These are phyloP conservation scores for Charaxes varanes DNA, from an alignment of 1,140 invertebrate species.

Conservation along the genomic window DNA sequence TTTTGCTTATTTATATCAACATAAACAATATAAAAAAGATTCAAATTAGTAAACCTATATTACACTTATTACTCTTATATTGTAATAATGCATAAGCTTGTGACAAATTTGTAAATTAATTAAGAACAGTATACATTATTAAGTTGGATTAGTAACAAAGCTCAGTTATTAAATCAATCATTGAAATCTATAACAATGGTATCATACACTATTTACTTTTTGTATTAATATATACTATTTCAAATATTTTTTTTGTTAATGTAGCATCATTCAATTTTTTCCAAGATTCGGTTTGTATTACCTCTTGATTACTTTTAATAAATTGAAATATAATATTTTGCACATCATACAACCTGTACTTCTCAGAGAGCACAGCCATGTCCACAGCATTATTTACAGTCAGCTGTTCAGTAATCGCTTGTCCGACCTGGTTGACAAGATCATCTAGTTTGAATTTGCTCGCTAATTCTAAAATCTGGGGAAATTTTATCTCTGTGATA, in stretches of 20 bases:
- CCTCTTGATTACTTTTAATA: slow-evolving; percentile 37
- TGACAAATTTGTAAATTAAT: too few relatives aligned
- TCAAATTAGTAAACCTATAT: too few relatives aligned
- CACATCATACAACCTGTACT: slow-evolving; percentile 37
- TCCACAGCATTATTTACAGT: slow-evolving; percentile 44
- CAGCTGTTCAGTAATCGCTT: slow-evolving; percentile 31
- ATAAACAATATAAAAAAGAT: too few relatives aligned
- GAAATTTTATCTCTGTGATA: slow-evolving; percentile 27
- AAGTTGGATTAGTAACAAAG: too few relatives aligned
- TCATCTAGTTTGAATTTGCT: slow-evolving; percentile 38
- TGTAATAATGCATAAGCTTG: too few relatives aligned
- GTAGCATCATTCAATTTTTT: slow-evolving; percentile 40
- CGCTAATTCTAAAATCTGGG: slow-evolving; percentile 34
- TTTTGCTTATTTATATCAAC: too few relatives aligned
- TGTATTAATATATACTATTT: slow-evolving; percentile 11
- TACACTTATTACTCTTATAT: too few relatives aligned
- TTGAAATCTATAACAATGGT: too few relatives aligned
- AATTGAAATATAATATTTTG: slow-evolving; percentile 34
- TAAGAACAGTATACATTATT: too few relatives aligned
- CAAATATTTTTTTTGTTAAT: slow-evolving; percentile 44
- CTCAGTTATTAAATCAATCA: too few relatives aligned
- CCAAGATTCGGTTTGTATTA: slow-evolving; percentile 45
- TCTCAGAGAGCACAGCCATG: slow-evolving; percentile 41
- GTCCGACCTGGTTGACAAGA: slow-evolving; percentile 29
- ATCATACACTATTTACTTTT: slow-evolving; percentile 16